Conservation (phyloP, 2,113 vertebrate genomes). For the Hoplias malabaricus region DNA sequence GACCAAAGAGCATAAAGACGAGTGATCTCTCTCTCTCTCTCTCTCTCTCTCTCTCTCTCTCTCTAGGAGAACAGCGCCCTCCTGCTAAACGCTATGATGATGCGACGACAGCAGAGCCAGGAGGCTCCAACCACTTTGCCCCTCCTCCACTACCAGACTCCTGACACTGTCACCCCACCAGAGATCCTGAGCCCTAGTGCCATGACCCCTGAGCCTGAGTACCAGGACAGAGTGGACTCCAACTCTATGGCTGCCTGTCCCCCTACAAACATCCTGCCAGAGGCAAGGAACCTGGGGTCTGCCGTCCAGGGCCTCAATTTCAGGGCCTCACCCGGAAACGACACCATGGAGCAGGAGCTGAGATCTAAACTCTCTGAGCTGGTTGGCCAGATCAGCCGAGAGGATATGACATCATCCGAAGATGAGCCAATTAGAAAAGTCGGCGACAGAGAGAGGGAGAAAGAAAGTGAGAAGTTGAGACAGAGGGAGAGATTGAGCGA, state of each 20-base stretch:
- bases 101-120: constrained; percentile 63
- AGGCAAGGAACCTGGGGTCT: constrained; percentile 60
- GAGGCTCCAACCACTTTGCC: constrained; percentile 51
- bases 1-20: neutral
- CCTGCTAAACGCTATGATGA: constrained; percentile 66
- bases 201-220: constrained; percentile 59
- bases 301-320: constrained; percentile 44
- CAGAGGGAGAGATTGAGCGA: neutral
- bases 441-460: constrained; percentile 58
- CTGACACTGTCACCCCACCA: constrained; percentile 42
- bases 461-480: constrained; percentile 66
- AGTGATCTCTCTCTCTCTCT: neutral
- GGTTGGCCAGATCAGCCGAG: constrained; percentile 78
- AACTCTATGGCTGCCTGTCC: constrained; percentile 47
- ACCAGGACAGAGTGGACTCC: constrained; percentile 55
- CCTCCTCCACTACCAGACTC: constrained; percentile 24
- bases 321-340: constrained; percentile 29
- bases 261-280: constrained; percentile 44
- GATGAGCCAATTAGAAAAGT: constrained; percentile 67
- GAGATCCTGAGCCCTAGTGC: constrained; percentile 51
- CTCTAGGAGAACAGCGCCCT: constrained; percentile 67
- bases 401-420: constrained; percentile 79
- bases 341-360: constrained; percentile 71
- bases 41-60: neutral
- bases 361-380: constrained; percentile 77